Evolutionary conservation across 2,113 vertebrate genomes (phyloP).

Genomic region (Labeo rohita): DNA sequence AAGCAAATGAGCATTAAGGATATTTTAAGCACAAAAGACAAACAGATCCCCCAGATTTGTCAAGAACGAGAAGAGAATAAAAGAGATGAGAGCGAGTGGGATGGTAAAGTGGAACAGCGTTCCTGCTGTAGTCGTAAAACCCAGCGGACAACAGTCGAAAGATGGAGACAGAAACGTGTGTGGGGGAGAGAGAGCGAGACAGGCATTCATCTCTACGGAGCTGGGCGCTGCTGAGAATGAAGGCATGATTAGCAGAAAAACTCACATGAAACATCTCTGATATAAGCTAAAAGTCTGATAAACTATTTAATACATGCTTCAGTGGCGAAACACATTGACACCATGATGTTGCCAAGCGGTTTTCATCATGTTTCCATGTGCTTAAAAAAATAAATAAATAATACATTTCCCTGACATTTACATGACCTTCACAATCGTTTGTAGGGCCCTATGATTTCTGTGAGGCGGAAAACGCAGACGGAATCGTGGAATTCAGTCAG

Average conservation of each 20-base stretch:
- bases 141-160: neutral
- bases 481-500: too few relatives aligned
- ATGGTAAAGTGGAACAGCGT: neutral
- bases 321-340: neutral
- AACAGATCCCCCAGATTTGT: constrained; percentile 6
- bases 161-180: neutral
- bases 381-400: neutral
- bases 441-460: too few relatives aligned
- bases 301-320: neutral
- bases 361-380: neutral
- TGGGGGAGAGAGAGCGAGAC: neutral
- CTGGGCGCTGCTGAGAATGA: neutral
- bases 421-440: neutral
- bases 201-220: neutral
- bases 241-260: constrained; percentile 20
- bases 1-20: neutral
- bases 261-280: neutral
- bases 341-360: neutral
- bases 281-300: neutral
- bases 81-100: constrained; percentile 8
- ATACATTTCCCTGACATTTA: neutral
- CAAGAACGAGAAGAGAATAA: constrained; percentile 4
- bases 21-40: constrained; percentile 29
- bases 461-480: too few relatives aligned
- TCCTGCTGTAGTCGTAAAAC: neutral